These are phyloP conservation scores for Pollenia griseotomentosa DNA, from an alignment of 2,888 invertebrate genomes.

Conservation along the genomic window DNA sequence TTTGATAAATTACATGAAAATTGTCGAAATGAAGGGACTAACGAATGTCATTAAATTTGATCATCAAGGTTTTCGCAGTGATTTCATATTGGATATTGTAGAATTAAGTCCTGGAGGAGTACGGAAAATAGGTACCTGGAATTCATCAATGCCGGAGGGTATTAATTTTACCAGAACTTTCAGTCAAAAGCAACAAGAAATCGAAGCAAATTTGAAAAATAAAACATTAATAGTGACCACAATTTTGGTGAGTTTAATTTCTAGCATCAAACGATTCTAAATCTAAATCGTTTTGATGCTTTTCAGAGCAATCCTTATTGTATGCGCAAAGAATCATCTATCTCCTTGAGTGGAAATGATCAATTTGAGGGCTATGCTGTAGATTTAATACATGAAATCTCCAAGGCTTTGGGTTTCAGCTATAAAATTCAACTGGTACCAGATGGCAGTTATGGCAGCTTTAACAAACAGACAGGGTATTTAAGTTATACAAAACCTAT, in stretches of 20 bases:
- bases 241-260: conserved; percentile 89
- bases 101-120: conserved; percentile 94
- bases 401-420: conserved; percentile 93
- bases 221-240: conserved; percentile 96
- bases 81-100: conserved; percentile 95
- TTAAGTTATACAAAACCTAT: conserved; percentile 2
- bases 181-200: conserved; percentile 93
- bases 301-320: conserved; percentile 96
- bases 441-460: conserved; percentile 93
- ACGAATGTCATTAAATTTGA: conserved; percentile 97
- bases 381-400: conserved; percentile 96
- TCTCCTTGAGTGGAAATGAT: conserved; percentile 93
- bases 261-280: not conserved
- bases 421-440: conserved; percentile 94
- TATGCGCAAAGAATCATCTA: conserved; percentile 95
- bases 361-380: conserved; percentile 98
- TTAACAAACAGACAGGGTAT: conserved; percentile 88
- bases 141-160: conserved; percentile 90
- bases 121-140: conserved; percentile 94
- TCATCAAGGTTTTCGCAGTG: conserved; percentile 95
- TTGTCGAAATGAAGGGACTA: conserved; percentile 96
- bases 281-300: not conserved
- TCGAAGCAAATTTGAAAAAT: conserved; percentile 95
- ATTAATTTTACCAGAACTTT: conserved; percentile 94
- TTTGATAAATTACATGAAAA: conserved; percentile 98